phyloP scores from a whole-genome alignment of 1,140 invertebrate genomes.

The Achatina immaculata region DNA sequence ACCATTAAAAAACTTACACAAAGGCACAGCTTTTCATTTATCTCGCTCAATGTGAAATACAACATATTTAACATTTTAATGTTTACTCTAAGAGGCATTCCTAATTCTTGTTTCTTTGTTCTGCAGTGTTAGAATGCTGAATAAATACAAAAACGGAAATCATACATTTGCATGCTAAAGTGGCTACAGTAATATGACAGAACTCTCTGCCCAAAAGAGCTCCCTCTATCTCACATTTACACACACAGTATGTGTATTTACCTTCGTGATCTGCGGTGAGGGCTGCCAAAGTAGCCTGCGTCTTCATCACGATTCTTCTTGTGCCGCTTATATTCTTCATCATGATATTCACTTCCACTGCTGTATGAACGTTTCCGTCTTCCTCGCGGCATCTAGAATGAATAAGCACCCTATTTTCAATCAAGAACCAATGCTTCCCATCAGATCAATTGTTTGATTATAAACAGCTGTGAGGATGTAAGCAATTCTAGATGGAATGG shows the following conservation, averaged over 20 bases:
- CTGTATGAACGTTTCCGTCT: slow-evolving; percentile 40
- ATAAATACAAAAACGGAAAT: too few species aligned
- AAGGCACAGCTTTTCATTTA: too few species aligned
- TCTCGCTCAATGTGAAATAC: too few species aligned
- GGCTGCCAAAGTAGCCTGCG: slow-evolving; percentile 29
- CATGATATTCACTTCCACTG: slow-evolving; percentile 36
- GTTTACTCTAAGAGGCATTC: too few species aligned
- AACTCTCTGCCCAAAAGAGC: too few species aligned
- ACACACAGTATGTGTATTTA: neutral
- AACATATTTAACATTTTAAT: too few species aligned
- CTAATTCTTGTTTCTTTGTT: too few species aligned
- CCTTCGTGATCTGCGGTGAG: slow-evolving; percentile 26
- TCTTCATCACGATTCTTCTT: slow-evolving; percentile 31
- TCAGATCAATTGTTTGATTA: neutral
- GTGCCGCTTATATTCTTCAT: slow-evolving; percentile 35
- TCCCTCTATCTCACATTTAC: too few species aligned
- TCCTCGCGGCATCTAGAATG: slow-evolving; percentile 38
- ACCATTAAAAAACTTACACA: too few species aligned
- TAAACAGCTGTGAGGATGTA: neutral
- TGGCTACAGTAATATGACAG: too few species aligned
- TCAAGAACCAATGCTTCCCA: neutral
- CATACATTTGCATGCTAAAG: too few species aligned
- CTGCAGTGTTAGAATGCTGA: too few species aligned
- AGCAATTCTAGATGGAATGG: neutral
- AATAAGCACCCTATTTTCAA: neutral